A percentile compares a stretch with the other conserved stretches of the same genome.
phyloP scores from a whole-genome alignment of 2,797 vertebrate species.

The Sternarchorhynchus goeldii region DNA sequence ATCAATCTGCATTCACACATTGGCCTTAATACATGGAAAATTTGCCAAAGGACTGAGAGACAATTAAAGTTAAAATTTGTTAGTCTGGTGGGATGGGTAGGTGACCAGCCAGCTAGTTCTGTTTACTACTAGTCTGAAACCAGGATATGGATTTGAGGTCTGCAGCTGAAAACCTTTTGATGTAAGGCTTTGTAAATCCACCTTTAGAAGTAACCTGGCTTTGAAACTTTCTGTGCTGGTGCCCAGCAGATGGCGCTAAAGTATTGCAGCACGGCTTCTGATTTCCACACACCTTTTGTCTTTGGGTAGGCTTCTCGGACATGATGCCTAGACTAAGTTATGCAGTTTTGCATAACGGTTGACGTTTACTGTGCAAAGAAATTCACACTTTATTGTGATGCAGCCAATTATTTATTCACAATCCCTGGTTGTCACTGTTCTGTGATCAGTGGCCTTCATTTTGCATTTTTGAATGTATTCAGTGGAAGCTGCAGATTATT shows the following conservation, averaged over 20 bases:
- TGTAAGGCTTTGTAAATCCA: neutral
- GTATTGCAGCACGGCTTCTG: neutral
- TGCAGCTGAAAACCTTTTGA: no score
- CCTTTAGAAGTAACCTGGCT: neutral
- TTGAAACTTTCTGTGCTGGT: neutral
- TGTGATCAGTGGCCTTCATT: no score
- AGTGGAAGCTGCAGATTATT: constrained; percentile 87
- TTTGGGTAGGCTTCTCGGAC: neutral
- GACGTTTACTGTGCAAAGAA: neutral
- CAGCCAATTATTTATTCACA: neutral
- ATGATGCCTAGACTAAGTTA: neutral
- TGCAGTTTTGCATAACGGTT: neutral
- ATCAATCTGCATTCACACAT: no score
- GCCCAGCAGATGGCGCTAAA: constrained; percentile 17
- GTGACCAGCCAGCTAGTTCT: no score
- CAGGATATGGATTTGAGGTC: no score
- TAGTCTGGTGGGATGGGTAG: no score
- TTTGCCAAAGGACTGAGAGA: no score
- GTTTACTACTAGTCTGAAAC: no score
- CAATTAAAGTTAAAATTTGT: no score
- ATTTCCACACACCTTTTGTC: no score
- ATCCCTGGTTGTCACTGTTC: neutral
- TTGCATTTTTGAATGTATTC: constrained; percentile 46
- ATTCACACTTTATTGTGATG: neutral
- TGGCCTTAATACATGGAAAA: no score